A percentile compares a stretch with the other conserved stretches of the same genome.
Conservation (phyloP, 2,888 invertebrate genomes). For the Coecobrya sp. region DNA sequence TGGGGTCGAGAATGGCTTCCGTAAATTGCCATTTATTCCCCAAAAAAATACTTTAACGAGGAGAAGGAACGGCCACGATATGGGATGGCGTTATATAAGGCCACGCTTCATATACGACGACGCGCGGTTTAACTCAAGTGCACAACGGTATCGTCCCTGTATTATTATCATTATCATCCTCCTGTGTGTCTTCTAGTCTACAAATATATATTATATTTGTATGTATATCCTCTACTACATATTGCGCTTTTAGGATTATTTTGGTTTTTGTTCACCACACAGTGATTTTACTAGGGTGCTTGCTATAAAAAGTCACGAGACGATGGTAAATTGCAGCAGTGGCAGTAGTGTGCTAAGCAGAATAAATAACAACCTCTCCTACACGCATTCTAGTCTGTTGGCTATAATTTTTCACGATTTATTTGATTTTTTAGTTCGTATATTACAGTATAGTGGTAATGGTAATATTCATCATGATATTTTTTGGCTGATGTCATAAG, state of each 20-base stretch:
- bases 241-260: no score
- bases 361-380: slow-evolving; percentile 9
- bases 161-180: not conserved
- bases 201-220: not conserved
- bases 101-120: not conserved
- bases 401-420: slow-evolving; percentile 30
- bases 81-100: not conserved
- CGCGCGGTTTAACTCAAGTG: not conserved
- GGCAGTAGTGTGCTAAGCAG: not conserved
- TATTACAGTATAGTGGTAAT: not conserved
- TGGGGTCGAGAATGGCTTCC: slow-evolving; percentile 77
- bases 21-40: slow-evolving; percentile 76
- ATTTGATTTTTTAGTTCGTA: slow-evolving; percentile 7
- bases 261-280: no score
- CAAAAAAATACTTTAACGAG: slow-evolving; percentile 49
- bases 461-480: not conserved
- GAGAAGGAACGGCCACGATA: slow-evolving; percentile 41
- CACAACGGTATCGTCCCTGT: not conserved
- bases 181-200: not conserved
- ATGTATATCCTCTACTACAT: no score
- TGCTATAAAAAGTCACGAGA: not conserved
- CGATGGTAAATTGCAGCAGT: no score
- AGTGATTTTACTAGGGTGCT: not conserved
- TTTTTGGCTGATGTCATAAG: not conserved
- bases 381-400: not conserved